Base-by-base conservation (phyloP, 37 sponge, comb jelly and placozoan genomes). In the Ephydatia muelleri region DNA sequence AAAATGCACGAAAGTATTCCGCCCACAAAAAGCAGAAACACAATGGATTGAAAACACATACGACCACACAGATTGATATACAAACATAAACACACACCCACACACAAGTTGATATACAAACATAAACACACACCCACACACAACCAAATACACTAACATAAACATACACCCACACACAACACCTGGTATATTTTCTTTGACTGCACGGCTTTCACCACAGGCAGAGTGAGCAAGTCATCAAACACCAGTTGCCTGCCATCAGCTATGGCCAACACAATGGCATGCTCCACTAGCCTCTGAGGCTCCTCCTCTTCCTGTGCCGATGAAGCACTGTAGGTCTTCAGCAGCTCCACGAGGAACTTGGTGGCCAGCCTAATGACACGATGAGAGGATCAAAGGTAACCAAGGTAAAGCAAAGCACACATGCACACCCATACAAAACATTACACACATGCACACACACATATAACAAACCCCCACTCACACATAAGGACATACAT, bases 181-280 rank as follows among this genome's bases (percentile, higher is more conserved):
- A 91, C 91, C 79, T 91, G 29, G 35, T 80, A 71, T 31, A 82
- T 86, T 43, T 73, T 91, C 26, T 86, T 64, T 28, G 66, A 65
- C 34, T 78, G 37, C 47, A 86, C 84, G 0, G 79, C 78, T 9
- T 79, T 70, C 26, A 91, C 80, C 0, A 87, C 49, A 0, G 80
- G 40, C 34, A 86, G 38, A 2, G 28, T 26, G 2, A 91, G 39
- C 16, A 86, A 39, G 39, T 82, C 36, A 67, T 86, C 86, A 67
- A 91, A 80, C 33, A 86, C 67, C 38, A 86, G 87, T 34, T 68
- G 79, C 3, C 71, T 47, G 26, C 87, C 68, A 23, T 91, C 87
- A 29, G 79, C 68, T 27, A 91, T 79, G 26, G 48, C 30, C 47
- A 86, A 49, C 25, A 73, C 86, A 22, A 91, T 71, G 36, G 87